Conservation (phyloP, 2,113 vertebrate genomes). For the Forbesichthys agassizii region DNA sequence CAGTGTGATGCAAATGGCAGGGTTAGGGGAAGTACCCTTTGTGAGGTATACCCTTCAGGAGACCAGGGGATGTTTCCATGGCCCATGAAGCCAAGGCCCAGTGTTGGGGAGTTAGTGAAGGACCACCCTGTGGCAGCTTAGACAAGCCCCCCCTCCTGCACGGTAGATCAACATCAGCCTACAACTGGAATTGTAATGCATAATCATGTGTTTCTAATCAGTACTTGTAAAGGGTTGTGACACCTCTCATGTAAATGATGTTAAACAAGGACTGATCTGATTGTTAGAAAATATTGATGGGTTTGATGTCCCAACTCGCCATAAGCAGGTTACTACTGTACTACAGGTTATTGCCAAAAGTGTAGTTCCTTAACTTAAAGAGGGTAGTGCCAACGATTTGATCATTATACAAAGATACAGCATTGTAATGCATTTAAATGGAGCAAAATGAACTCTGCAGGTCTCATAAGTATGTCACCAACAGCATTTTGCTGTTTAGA, state of each 20-base stretch:
- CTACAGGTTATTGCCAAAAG: neutral
- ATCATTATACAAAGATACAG: no score
- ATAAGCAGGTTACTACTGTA: neutral
- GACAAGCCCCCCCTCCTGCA: neutral
- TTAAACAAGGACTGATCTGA: neutral
- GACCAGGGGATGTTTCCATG: no score
- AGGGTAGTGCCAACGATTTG: neutral
- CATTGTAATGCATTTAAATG: no score
- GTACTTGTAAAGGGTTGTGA: no score
- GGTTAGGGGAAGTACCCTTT: slow-evolving; percentile 49
- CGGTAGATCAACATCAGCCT: neutral
- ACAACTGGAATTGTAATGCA: neutral
- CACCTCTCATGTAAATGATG: no score
- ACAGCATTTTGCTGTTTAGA: no score
- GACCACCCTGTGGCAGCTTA: neutral
- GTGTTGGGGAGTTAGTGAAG: neutral
- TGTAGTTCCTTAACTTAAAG: neutral
- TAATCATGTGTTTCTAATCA: neutral
- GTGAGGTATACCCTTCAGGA: slow-evolving; percentile 24
- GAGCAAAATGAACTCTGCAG: no score
- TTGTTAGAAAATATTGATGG: neutral
- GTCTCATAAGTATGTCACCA: no score
- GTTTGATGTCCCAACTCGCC: slow-evolving; percentile 11
- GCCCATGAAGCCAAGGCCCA: neutral
- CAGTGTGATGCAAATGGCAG: slow-evolving; percentile 66